A percentile compares a stretch with the other conserved stretches of the same genome.
These are phyloP conservation scores for Ophioderma brevispina DNA, from an alignment of 35 echinoderm and acorn worm species.

Conservation along the genomic window DNA sequence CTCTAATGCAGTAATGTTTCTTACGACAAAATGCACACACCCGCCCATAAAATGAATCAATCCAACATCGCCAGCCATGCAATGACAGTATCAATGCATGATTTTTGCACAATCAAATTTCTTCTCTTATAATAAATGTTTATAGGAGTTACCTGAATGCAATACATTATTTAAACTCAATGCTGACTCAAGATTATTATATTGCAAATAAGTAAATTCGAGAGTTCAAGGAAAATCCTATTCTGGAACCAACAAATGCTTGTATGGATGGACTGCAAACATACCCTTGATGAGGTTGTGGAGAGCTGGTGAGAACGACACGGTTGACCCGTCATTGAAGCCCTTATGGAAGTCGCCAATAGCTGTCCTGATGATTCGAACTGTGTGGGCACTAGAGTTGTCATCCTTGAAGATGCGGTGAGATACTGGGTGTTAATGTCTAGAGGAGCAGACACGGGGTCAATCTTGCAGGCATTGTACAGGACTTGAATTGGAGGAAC, in stretches of 20 bases:
- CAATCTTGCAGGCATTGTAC: background rate
- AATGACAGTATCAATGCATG: too few relatives aligned
- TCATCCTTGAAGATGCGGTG: background rate
- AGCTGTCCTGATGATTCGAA: background rate
- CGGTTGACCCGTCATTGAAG: background rate
- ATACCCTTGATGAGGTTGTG: background rate
- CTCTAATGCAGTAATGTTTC: too few relatives aligned
- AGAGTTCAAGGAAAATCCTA: background rate
- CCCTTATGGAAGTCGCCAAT: background rate
- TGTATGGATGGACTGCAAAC: background rate
- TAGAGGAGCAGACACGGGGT: too few relatives aligned
- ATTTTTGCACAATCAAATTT: too few relatives aligned
- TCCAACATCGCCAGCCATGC: too few relatives aligned
- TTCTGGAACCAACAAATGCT: background rate
- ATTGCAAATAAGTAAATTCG: too few relatives aligned
- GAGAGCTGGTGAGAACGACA: background rate
- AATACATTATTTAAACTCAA: too few relatives aligned
- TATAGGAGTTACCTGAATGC: too few relatives aligned
- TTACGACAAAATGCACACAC: too few relatives aligned
- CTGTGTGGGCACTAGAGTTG: background rate
- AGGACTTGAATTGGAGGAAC: background rate
- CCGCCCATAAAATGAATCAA: too few relatives aligned
- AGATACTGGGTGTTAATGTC: background rate
- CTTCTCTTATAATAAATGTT: too few relatives aligned
- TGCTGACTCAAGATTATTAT: too few relatives aligned